Percentiles rank a stretch among this genome's conserved stretches.
phyloP scores from a whole-genome alignment of 2,113 vertebrate species.

The Cercopithecus mona region DNA sequence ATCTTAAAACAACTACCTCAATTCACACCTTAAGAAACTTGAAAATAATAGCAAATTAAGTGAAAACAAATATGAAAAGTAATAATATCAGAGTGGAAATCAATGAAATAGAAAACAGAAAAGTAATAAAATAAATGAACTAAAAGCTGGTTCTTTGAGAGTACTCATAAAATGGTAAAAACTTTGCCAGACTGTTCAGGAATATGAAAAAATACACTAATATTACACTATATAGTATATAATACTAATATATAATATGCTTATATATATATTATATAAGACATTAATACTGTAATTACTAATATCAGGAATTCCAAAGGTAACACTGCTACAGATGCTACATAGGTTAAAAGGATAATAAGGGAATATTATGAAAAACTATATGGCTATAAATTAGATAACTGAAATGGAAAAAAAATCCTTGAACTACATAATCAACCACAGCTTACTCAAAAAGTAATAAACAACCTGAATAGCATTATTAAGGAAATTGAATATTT shows the following conservation, averaged over 20 bases:
- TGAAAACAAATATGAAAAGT: background rate
- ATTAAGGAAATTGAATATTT: background rate
- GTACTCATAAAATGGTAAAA: background rate
- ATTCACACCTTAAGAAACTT: background rate
- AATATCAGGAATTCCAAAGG: background rate
- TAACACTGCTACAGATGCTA: background rate
- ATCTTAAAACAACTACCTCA: background rate
- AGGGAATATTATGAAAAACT: background rate
- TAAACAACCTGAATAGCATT: background rate
- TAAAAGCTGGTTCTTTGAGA: background rate
- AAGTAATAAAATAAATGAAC: background rate
- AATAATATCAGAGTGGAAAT: background rate
- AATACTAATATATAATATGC: background rate
- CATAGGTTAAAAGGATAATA: constrained; percentile 2
- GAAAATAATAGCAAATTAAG: background rate
- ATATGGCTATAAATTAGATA: background rate
- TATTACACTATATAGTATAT: background rate
- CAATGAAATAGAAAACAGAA: background rate
- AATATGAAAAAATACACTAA: background rate
- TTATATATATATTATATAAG: background rate
- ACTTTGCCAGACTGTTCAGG: background rate
- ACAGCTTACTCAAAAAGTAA: background rate
- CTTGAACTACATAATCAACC: background rate
- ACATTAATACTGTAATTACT: background rate
- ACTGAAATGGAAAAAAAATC: background rate